phyloP scores from a whole-genome alignment of 2,888 invertebrate genomes.

The Itoplectis maculator region DNA sequence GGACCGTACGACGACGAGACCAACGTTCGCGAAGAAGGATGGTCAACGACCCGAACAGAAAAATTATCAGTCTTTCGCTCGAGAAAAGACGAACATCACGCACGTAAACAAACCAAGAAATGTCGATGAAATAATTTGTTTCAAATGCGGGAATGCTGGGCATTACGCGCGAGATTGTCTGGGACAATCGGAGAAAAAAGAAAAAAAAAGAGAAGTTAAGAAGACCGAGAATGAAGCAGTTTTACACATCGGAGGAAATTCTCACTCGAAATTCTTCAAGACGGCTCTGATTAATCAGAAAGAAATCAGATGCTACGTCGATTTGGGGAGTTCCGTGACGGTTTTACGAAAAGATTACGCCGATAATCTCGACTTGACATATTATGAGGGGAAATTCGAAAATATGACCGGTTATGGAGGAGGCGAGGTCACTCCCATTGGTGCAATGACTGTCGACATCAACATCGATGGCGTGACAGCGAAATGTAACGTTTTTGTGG shows the following conservation, averaged over 20 bases:
- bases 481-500: not conserved
- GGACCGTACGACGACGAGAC: not conserved
- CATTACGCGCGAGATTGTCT: conserved; percentile 12
- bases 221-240: not conserved
- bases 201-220: conserved; percentile 5
- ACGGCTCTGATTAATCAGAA: conserved; percentile 6
- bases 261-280: conserved; percentile 20
- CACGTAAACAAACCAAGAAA: not conserved
- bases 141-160: conserved; percentile 4
- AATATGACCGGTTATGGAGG: conserved; percentile 66
- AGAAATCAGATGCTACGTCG: conserved; percentile 22
- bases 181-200: conserved; percentile 2
- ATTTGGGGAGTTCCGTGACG: conserved; percentile 18
- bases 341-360: conserved; percentile 11
- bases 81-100: not conserved
- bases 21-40: not conserved
- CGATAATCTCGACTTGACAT: conserved; percentile 1
- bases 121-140: conserved; percentile 1
- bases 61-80: not conserved
- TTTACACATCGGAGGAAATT: conserved; percentile 13
- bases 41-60: not conserved
- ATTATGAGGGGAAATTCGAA: conserved; percentile 46
- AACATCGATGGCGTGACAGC: conserved; percentile 3
- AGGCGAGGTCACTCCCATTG: conserved; percentile 48
- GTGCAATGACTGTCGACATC: not conserved